These are phyloP conservation scores for Labeo catla DNA, from an alignment of 2,113 vertebrate genomes.

Conservation along the genomic window DNA sequence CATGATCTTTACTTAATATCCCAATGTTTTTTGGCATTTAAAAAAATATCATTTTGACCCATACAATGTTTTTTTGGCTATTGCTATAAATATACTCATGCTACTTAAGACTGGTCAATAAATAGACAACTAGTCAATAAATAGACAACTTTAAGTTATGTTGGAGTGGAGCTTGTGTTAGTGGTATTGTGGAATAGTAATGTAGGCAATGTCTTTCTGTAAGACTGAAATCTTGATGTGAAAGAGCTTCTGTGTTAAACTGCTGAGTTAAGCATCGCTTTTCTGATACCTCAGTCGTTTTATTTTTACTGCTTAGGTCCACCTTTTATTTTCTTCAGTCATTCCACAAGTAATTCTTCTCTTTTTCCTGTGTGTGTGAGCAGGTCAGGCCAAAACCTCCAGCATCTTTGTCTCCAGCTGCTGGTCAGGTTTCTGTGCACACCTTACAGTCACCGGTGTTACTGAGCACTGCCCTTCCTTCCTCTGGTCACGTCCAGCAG, in stretches of 20 bases:
- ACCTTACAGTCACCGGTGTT: constrained; percentile 88
- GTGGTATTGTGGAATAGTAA: background rate
- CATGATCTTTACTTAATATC: too few species aligned
- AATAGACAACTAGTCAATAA: background rate
- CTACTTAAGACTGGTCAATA: too few species aligned
- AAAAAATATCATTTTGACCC: too few species aligned
- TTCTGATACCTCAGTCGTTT: background rate
- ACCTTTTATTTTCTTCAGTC: background rate
- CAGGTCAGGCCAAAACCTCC: constrained; percentile 89
- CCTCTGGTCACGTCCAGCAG: constrained; percentile 88
- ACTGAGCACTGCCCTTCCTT: constrained; percentile 84
- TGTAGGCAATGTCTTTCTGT: background rate
- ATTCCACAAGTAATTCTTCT: background rate
- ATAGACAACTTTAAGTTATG: background rate
- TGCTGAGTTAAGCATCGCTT: background rate
- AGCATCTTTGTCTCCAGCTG: constrained; percentile 85
- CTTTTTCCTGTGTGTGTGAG: background rate
- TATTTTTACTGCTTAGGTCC: background rate
- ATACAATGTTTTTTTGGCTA: too few species aligned
- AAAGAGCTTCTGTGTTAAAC: background rate
- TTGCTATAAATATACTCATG: too few species aligned
- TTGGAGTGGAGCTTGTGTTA: background rate
- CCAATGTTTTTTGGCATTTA: too few species aligned
- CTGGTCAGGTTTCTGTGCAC: constrained; percentile 83
- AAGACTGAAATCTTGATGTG: background rate